Conservation (phyloP, 2,888 invertebrate species). For the Platycheirus rosarum region DNA sequence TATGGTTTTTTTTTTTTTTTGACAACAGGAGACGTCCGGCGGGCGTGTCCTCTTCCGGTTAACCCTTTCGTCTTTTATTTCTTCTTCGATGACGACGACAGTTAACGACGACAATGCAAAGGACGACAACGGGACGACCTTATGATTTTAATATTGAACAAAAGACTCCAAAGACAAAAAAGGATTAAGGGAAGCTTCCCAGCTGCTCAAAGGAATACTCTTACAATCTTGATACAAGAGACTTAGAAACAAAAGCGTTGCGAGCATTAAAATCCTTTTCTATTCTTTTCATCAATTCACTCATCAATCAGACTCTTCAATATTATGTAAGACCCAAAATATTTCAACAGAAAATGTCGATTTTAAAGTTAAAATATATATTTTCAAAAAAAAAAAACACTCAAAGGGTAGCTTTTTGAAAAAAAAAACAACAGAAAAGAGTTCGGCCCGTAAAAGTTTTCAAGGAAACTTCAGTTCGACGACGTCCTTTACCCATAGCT, state of each 20-base stretch:
- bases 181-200: slow-evolving; percentile 49
- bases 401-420: slow-evolving; percentile 13
- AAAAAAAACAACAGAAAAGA: too few relatives aligned
- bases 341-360: slow-evolving; percentile 45
- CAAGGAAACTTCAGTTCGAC: not conserved
- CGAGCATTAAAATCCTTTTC: slow-evolving; percentile 48
- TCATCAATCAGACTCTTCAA: slow-evolving; percentile 61
- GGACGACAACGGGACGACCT: not conserved
- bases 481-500: not conserved
- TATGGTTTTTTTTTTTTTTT: slow-evolving; percentile 4
- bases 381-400: slow-evolving; percentile 3
- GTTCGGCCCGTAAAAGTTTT: too few relatives aligned
- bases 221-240: slow-evolving; percentile 53
- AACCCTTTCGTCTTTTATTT: slow-evolving; percentile 49
- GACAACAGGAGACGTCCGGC: too few relatives aligned
- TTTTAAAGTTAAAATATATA: slow-evolving; percentile 17
- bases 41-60: slow-evolving; percentile 54
- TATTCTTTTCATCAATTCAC: slow-evolving; percentile 40
- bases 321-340: slow-evolving; percentile 49
- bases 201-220: slow-evolving; percentile 28
- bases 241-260: slow-evolving; percentile 58
- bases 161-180: slow-evolving; percentile 46
- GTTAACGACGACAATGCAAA: not conserved
- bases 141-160: slow-evolving; percentile 24
- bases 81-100: slow-evolving; percentile 14